Conservation (phyloP, 2,113 vertebrate species). For the Petaurus breviceps region DNA sequence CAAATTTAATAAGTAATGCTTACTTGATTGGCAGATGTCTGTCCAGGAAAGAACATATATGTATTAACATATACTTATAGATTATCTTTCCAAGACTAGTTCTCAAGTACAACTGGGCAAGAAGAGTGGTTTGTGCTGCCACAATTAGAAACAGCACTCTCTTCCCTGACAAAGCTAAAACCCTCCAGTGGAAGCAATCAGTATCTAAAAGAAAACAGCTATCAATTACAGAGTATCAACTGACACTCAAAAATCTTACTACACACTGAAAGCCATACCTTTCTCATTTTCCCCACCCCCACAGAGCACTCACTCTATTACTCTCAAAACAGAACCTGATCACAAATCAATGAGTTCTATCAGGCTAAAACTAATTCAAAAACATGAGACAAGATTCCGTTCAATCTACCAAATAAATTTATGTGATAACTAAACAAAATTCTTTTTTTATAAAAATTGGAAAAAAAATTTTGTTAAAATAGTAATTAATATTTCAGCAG, state of each 20-base stretch:
- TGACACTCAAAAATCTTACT: not conserved
- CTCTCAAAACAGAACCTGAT: not conserved
- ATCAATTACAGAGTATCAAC: not conserved
- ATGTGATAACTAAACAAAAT: not conserved
- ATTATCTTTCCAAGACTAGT: conserved; percentile 19
- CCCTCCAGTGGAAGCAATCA: not conserved
- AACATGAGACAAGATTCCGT: not conserved
- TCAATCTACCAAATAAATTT: not conserved
- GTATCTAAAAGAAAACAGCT: not conserved
- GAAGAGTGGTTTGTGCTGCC: not conserved
- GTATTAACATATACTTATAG: not conserved
- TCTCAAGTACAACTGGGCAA: accelerated
- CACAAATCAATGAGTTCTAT: not conserved
- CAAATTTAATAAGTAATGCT: conserved; percentile 20
- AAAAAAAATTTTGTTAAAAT: not conserved
- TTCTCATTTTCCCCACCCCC: not conserved
- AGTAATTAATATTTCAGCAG: not conserved
- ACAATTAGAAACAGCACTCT: not conserved
- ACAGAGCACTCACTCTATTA: not conserved
- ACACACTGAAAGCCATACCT: not conserved
- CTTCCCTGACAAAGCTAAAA: not conserved
- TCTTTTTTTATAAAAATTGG: too few relatives aligned
- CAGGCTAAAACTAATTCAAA: not conserved
- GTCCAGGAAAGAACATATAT: conserved; percentile 8
- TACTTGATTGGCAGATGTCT: not conserved